Base-by-base conservation (phyloP, 2,797 vertebrate species). In the Eupleurogrammus muticus region DNA sequence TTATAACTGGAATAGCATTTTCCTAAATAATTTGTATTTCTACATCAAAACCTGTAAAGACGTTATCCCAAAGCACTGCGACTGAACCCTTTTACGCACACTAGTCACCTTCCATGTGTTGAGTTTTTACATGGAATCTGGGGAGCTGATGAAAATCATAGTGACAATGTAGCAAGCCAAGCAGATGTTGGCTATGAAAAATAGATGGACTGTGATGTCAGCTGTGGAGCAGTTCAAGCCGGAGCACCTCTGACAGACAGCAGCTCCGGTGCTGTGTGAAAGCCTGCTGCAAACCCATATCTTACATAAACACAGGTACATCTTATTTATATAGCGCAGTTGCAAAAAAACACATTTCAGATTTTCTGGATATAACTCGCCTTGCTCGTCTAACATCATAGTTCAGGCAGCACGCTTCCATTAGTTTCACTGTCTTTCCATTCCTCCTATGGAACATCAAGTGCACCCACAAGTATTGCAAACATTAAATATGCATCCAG, bases 141-240 rank as follows among this genome's bases (percentile, higher is more conserved):
- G 74, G 78, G 77, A 88, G 67, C 74, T 84, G 87, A 91, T 83
- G 85, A 75, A 85, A 90, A 91, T 90, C 80, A 77, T 85, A 85
- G 88, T 92, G 90, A 92, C 91, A 92, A 86, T 87, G 83, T 84
- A 89, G 91, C 90, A 91, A 91, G 83, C 77, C 92, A 90, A 92
- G 90, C 93, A 94, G 93, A 94, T 94, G 93, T 93, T 92, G 84
- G 70, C 82, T 59, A 90, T 94, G 85, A 94, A 94, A 94, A 91
- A 94, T 93, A 90, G 80, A 93, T 94, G 81, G 81, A 79, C 86
- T 87, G 86, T 91, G 90, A 92, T 93, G 92, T 93, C 89, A 92
- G 89, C 86, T 85, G 83, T 86, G 84, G 83, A 87, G 83, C 58
- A 74, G 81, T 85, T 84, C 62, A 87, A 85, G 82, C 88, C 79